Evolutionary conservation across 1,140 invertebrate genomes (phyloP).

Genomic region (Pararge aegeria): DNA sequence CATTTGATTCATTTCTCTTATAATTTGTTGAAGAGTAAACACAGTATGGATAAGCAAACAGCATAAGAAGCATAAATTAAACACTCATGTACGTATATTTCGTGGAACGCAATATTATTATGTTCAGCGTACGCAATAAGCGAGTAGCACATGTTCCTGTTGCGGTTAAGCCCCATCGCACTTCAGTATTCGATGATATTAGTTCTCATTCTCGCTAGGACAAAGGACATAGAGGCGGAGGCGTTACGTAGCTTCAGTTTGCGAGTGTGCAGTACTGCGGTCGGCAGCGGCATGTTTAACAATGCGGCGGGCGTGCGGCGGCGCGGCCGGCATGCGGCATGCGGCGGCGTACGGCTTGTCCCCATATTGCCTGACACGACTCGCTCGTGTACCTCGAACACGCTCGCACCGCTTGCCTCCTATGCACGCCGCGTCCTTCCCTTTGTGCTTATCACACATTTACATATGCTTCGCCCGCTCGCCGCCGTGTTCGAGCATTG

Average conservation of each 20-base stretch:
- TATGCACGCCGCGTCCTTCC: constrained; percentile 46
- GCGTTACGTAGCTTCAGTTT: constrained; percentile 12
- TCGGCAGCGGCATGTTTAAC: constrained; percentile 50
- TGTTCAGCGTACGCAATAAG: neutral
- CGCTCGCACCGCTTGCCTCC: constrained; percentile 33
- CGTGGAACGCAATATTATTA: neutral
- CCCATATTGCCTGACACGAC: constrained; percentile 37
- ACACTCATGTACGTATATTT: no score
- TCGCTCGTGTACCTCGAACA: constrained; percentile 31
- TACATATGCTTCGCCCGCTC: constrained; percentile 69
- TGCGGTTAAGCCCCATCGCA: constrained; percentile 25
- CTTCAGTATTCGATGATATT: constrained; percentile 27
- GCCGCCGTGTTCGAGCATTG: constrained; percentile 65
- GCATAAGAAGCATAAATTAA: no score
- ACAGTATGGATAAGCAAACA: no score
- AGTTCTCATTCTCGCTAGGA: constrained; percentile 16
- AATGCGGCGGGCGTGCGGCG: constrained; percentile 51
- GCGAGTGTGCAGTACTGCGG: constrained; percentile 33
- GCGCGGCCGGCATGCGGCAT: constrained; percentile 22
- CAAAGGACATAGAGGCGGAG: constrained; percentile 15
- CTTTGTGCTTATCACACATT: constrained; percentile 72
- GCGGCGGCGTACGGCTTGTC: constrained; percentile 32
- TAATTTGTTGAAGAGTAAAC: no score
- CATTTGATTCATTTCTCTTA: no score
- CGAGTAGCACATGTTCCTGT: constrained; percentile 16